Base-by-base conservation (phyloP, 2,113 vertebrate genomes). In the Tonatia bakeri region DNA sequence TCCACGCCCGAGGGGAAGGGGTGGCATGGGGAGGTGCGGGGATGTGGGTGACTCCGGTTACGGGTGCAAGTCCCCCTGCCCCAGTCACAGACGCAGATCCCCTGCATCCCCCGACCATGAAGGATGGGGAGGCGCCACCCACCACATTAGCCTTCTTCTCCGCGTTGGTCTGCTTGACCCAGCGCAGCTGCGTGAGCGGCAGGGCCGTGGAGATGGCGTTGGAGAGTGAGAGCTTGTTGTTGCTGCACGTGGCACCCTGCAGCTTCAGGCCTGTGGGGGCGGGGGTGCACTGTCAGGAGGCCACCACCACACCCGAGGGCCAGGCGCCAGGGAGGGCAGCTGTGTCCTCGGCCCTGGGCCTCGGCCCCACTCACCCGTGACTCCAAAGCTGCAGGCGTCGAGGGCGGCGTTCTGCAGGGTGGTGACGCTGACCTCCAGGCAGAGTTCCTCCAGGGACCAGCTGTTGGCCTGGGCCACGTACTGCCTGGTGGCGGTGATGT, bases 391-490 rank as follows among this genome's bases (percentile, higher is more conserved):
- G 99, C 99, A 99, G 0, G 99, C 99, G 5, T 99, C 99, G 85
- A 99, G 98, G 0, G 98, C 94, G 0, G 99, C 98, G 0, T 98
- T 98, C 98, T 99, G 99, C 0, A 98, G 98, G 0, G 98, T 99
- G 65, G 99, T 99, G 93, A 99, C 99, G 0, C 98, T 99, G 97
- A 99, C 99, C 97, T 99, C 99, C 19, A 99, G 99, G 85, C 99
- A 99, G 28, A 99, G 99, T 89, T 99, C 99, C 97, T 99, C 99
- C 97, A 99, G 98, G 33, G 99, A 99, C 99, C 99, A 99, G 97
- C 99, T 99, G 98, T 99, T 99, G 33, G 99, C 99, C 76, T 99
- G 99, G 13, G 99, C 99, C 97, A 99, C 99, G 0, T 99, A 99
- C 11, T 99, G 99, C 93, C 99, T 98, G 5, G 99, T 99, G 94